Evolutionary conservation across 2,888 invertebrate species (phyloP).

Genomic region (Vesta saturnalis): DNA sequence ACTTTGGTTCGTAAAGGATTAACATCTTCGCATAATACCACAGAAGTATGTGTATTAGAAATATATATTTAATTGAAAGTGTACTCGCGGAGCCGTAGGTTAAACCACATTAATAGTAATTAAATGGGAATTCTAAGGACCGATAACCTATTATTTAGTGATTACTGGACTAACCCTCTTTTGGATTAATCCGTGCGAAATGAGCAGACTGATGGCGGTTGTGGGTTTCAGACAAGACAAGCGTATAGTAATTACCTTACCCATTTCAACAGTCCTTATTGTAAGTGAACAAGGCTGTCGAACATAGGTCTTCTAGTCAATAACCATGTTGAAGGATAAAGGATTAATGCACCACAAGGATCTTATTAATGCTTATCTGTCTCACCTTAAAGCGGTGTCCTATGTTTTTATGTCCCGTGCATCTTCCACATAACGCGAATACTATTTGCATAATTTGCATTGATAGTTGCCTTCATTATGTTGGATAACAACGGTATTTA

Average conservation of each 20-base stretch:
- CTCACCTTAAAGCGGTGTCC: not conserved
- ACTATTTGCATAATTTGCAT: not conserved
- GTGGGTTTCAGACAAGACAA: conserved; percentile 29
- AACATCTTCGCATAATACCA: too few species aligned
- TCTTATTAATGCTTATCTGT: conserved; percentile 25
- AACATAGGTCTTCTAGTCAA: conserved; percentile 28
- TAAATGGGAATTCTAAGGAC: conserved; percentile 21
- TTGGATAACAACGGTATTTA: not conserved
- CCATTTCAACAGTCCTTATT: conserved; percentile 31
- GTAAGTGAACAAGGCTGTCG: conserved; percentile 28
- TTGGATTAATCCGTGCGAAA: conserved; percentile 34
- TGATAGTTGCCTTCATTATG: not conserved
- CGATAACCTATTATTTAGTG: conserved; percentile 33
- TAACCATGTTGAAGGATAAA: conserved; percentile 27
- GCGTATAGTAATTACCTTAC: conserved; percentile 34
- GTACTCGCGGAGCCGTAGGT: too few species aligned
- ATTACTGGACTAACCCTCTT: conserved; percentile 25
- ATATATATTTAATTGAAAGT: too few species aligned
- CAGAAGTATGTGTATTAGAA: too few species aligned
- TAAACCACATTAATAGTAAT: conserved; percentile 20
- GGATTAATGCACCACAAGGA: conserved; percentile 24
- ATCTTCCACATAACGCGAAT: too few species aligned
- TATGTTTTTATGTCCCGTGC: not conserved
- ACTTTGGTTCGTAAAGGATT: too few species aligned
- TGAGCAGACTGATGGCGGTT: conserved; percentile 31